Percentiles rank a stretch among this genome's conserved stretches.
Evolutionary conservation across 2,888 invertebrate genomes (phyloP).

Genomic region (Bedellia somnulentella): DNA sequence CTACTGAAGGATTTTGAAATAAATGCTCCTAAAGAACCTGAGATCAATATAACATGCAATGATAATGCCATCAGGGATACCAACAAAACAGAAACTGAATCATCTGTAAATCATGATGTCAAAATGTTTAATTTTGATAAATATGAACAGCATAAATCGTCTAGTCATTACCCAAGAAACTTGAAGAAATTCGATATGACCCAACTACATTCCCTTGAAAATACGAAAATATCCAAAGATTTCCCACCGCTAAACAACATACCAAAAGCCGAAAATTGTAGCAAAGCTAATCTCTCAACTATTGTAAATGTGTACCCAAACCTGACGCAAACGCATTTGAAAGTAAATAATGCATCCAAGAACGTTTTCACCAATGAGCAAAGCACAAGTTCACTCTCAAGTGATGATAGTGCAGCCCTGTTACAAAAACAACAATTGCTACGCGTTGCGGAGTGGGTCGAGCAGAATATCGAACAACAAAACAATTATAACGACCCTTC

Average conservation of each 20-base stretch:
- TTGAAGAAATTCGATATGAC: conserved; percentile 49
- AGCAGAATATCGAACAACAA: conserved; percentile 62
- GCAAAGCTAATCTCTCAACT: conserved; percentile 30
- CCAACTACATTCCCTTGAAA: conserved; percentile 45
- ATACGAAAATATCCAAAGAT: conserved; percentile 50
- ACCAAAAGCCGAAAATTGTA: conserved; percentile 21
- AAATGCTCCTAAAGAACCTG: conserved; percentile 21
- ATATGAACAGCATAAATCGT: conserved; percentile 47
- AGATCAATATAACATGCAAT: conserved; percentile 39
- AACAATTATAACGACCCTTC: conserved; percentile 44
- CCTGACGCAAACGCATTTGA: conserved; percentile 48
- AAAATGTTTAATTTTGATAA: conserved; percentile 57
- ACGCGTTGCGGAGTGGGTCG: conserved; percentile 78
- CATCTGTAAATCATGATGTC: conserved; percentile 34
- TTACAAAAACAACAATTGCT: conserved; percentile 66
- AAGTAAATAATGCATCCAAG: conserved; percentile 45
- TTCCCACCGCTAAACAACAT: conserved; percentile 28
- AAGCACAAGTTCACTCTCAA: conserved; percentile 53
- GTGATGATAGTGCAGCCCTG: conserved; percentile 56
- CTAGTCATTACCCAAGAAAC: conserved; percentile 30
- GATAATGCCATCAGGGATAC: conserved; percentile 19
- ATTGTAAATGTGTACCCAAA: conserved; percentile 52
- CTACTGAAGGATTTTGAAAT: not conserved
- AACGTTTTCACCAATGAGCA: conserved; percentile 51
- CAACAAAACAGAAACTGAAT: conserved; percentile 12